Conservation (phyloP, 2,888 invertebrate genomes). For the Plagodis dolabraria region DNA sequence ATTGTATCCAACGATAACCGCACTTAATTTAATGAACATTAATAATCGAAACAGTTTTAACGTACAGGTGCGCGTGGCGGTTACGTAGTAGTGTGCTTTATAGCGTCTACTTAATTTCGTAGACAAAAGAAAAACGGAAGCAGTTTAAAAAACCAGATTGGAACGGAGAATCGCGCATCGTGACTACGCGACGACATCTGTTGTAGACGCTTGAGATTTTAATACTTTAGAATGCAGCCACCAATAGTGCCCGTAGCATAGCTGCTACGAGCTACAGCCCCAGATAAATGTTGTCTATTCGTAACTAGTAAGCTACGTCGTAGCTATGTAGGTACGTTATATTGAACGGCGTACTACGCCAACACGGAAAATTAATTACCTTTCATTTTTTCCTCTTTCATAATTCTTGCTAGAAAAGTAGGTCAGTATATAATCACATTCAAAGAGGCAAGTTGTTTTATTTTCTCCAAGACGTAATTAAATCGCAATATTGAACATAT, state of each 20-base stretch:
- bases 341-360: not conserved
- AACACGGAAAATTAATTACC: not conserved
- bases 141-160: constrained; percentile 59
- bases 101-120: constrained; percentile 52
- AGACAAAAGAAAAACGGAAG: constrained; percentile 49
- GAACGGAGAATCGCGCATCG: constrained; percentile 45
- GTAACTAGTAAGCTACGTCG: constrained; percentile 2
- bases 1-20: too few species aligned
- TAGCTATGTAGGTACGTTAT: not conserved
- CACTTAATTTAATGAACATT: too few species aligned
- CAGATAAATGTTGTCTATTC: not conserved
- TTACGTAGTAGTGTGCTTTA: constrained; percentile 11
- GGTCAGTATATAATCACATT: too few species aligned
- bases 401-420: too few species aligned
- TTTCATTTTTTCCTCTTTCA: too few species aligned
- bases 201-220: constrained; percentile 59
- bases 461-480: constrained; percentile 3
- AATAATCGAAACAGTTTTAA: too few species aligned
- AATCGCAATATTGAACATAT: constrained; percentile 5
- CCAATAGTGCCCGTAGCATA: constrained; percentile 33
- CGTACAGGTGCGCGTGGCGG: constrained; percentile 5
- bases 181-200: constrained; percentile 59
- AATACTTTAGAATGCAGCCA: constrained; percentile 57
- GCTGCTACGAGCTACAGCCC: constrained; percentile 8
- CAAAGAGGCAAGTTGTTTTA: too few species aligned